Conservation (phyloP, 2,888 invertebrate genomes). For the Mylabris sibirica region DNA sequence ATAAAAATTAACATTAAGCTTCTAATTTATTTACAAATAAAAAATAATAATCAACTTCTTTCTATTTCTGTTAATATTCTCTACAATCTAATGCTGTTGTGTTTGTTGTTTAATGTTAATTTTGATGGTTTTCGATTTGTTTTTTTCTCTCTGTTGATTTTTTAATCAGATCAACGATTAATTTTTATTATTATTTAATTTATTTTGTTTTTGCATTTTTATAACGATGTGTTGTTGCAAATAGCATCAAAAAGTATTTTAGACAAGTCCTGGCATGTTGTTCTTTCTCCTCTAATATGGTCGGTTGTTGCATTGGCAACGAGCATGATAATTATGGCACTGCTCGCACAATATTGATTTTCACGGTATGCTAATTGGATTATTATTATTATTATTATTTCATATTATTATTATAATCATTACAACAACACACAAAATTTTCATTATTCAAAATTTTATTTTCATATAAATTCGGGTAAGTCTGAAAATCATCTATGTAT, state of each 20-base stretch:
- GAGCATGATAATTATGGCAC: slow-evolving; percentile 63
- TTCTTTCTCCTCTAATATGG: slow-evolving; percentile 60
- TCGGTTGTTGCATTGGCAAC: slow-evolving; percentile 61
- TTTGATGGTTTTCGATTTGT: slow-evolving; percentile 46
- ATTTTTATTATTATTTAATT: not conserved
- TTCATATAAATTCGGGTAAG: slow-evolving; percentile 23
- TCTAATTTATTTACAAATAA: slow-evolving; percentile 12
- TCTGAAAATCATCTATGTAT: slow-evolving; percentile 35
- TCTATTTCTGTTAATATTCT: not conserved
- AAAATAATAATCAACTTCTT: slow-evolving; percentile 9
- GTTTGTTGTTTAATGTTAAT: slow-evolving; percentile 52
- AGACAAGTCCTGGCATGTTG: slow-evolving; percentile 60
- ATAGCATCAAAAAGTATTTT: slow-evolving; percentile 55
- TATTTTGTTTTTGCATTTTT: slow-evolving; percentile 35
- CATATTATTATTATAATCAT: slow-evolving; percentile 31
- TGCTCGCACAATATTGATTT: slow-evolving; percentile 58
- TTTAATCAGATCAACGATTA: too few species aligned
- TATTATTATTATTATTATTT: not conserved
- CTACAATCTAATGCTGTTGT: not conserved
- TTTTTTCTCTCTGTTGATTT: not conserved
- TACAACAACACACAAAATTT: slow-evolving; percentile 27
- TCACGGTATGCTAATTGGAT: slow-evolving; percentile 54
- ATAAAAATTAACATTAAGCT: slow-evolving; percentile 49
- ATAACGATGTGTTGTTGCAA: slow-evolving; percentile 52
- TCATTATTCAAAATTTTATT: slow-evolving; percentile 35